Evolutionary conservation across 2,113 vertebrate species (phyloP).

Genomic region (Psittacus erithacus): DNA sequence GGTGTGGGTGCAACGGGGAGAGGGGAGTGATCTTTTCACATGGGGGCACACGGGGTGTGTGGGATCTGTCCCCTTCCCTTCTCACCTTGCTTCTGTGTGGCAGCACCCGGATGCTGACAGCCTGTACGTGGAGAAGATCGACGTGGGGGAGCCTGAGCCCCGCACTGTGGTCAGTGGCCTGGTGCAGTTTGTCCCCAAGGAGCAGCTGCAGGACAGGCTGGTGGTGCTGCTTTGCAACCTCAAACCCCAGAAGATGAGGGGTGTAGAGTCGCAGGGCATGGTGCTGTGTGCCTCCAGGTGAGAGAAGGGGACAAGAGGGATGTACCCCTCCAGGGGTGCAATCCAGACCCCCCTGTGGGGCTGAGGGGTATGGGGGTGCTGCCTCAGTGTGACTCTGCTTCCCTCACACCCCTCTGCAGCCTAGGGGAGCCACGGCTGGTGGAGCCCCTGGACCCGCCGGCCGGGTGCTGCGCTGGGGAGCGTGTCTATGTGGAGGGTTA

Average conservation of each 20-base stretch:
- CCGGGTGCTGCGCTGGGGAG: slow-evolving; percentile 86
- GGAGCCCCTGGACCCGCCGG: slow-evolving; percentile 91
- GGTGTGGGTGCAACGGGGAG: slow-evolving; percentile 40
- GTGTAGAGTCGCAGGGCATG: slow-evolving; percentile 96
- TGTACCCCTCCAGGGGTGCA: neutral
- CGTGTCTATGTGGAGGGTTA: slow-evolving; percentile 90
- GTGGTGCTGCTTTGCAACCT: slow-evolving; percentile 94
- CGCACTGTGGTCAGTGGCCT: slow-evolving; percentile 94
- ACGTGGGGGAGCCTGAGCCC: slow-evolving; percentile 88
- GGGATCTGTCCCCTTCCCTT: neutral
- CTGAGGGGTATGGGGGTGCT: neutral
- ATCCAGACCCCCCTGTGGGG: neutral
- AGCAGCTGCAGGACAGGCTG: slow-evolving; percentile 87
- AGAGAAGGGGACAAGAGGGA: neutral
- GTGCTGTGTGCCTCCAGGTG: slow-evolving; percentile 91
- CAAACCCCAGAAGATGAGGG: slow-evolving; percentile 96
- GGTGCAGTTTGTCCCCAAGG: slow-evolving; percentile 86
- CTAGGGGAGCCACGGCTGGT: slow-evolving; percentile 82
- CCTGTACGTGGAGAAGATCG: slow-evolving; percentile 92
- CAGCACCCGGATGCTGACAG: slow-evolving; percentile 95
- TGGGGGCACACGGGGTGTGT: rapidly evolving
- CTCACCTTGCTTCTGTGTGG: neutral
- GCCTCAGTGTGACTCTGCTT: neutral
- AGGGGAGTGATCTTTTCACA: neutral
- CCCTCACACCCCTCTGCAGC: slow-evolving; percentile 56